Percentiles rank a stretch among this genome's conserved stretches.
Conservation (phyloP, 2,797 vertebrate genomes). For the Pterois miles region DNA sequence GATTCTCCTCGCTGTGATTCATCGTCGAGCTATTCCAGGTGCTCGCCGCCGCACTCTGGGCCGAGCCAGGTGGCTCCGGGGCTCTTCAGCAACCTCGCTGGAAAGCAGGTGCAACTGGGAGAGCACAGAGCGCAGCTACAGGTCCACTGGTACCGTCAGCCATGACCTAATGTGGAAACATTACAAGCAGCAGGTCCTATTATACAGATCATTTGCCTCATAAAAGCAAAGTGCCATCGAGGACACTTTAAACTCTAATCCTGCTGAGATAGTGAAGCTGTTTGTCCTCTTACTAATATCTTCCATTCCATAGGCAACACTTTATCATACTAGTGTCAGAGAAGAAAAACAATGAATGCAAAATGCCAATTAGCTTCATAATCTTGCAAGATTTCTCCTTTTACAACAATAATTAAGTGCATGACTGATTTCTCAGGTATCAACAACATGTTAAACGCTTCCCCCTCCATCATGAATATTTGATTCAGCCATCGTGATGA, state of each 20-base stretch:
- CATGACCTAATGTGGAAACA: constrained; percentile 50
- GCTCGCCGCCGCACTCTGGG: constrained; percentile 39
- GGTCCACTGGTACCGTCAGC: constrained; percentile 31
- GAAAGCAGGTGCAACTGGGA: constrained; percentile 70
- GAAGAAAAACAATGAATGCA: constrained; percentile 21
- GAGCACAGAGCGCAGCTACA: constrained; percentile 28
- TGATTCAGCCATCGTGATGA: constrained; percentile 54
- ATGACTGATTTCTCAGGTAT: constrained; percentile 66
- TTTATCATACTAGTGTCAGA: constrained; percentile 37
- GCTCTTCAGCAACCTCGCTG: constrained; percentile 37
- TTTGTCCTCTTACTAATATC: constrained; percentile 39
- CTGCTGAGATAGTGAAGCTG: constrained; percentile 10
- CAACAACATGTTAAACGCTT: constrained; percentile 58
- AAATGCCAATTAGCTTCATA: constrained; percentile 55
- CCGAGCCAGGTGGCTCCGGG: constrained; percentile 58
- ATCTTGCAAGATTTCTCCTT: constrained; percentile 54
- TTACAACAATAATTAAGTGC: constrained; percentile 70
- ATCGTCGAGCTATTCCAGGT: constrained; percentile 72
- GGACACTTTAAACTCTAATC: constrained; percentile 47
- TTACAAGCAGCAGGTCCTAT: constrained; percentile 40
- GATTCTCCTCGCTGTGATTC: constrained; percentile 66
- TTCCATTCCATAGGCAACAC: constrained; percentile 32
- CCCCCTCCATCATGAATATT: constrained; percentile 64
- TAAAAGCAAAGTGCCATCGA: constrained; percentile 61
- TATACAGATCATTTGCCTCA: constrained; percentile 61